A percentile compares a stretch with the other conserved stretches of the same genome.
Evolutionary conservation across 2,113 vertebrate genomes (phyloP).

Genomic region (Panthera tigris): DNA sequence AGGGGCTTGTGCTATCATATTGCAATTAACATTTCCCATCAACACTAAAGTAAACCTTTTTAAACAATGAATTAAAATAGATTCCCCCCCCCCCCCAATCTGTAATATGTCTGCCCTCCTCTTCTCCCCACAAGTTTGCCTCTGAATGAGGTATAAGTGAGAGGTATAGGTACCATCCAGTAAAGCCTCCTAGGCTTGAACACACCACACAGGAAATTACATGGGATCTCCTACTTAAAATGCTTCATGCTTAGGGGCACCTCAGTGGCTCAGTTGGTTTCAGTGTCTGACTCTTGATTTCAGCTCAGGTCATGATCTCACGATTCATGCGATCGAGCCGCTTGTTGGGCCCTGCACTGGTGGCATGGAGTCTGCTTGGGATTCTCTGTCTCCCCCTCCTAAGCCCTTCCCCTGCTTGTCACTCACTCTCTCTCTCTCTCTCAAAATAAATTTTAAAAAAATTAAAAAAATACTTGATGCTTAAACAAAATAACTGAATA

Average conservation of each 20-base stretch:
- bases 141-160: background rate
- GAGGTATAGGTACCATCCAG: background rate
- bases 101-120: background rate
- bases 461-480: background rate
- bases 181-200: background rate
- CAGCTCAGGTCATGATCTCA: background rate
- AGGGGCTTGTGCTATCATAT: background rate
- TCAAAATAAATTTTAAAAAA: background rate
- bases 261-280: background rate
- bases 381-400: too few species aligned
- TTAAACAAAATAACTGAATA: background rate
- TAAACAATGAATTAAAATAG: background rate
- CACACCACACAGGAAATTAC: background rate
- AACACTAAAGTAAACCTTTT: background rate
- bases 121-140: background rate
- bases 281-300: background rate
- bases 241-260: background rate
- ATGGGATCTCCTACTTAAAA: background rate
- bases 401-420: too few species aligned
- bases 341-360: too few species aligned
- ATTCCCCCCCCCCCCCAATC: background rate
- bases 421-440: too few species aligned
- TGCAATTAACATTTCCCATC: conserved; percentile 37
- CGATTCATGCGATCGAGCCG: background rate
- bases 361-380: too few species aligned